phyloP scores from a whole-genome alignment of 2,113 vertebrate species.

The Felis chaus region DNA sequence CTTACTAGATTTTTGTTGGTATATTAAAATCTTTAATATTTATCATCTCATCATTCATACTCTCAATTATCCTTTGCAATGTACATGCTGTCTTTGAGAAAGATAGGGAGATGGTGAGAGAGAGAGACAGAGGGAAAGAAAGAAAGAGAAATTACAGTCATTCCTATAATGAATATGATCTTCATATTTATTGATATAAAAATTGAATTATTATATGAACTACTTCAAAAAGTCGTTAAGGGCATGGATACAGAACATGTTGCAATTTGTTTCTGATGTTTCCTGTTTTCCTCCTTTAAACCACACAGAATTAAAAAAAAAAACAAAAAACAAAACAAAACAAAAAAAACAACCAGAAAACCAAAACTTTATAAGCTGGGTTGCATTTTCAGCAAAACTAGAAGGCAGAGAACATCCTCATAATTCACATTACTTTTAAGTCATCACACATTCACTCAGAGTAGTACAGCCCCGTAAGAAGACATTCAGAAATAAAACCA shows the following conservation, averaged over 20 bases:
- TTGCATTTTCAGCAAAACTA: not conserved
- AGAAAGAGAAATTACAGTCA: not conserved
- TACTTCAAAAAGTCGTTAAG: not conserved
- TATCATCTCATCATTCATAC: not conserved
- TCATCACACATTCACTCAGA: not conserved
- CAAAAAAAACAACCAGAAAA: not conserved
- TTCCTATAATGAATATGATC: not conserved
- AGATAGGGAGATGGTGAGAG: not conserved
- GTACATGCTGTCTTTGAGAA: not conserved
- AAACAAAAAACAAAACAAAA: not conserved
- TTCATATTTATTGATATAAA: not conserved
- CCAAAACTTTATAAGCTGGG: not conserved
- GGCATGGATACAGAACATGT: not conserved
- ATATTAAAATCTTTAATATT: not conserved
- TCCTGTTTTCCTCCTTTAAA: not conserved
- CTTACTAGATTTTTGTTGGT: not conserved
- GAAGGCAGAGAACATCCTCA: not conserved
- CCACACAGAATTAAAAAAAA: not conserved
- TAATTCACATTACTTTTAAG: not conserved
- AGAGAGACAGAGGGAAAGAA: accelerated
- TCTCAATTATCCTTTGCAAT: not conserved
- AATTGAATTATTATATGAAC: not conserved
- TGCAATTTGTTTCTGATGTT: not conserved
- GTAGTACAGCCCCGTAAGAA: not conserved
- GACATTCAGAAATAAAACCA: not conserved